Base-by-base conservation (phyloP, 2,888 invertebrate species). In the Sepioteuthis lessoniana region DNA sequence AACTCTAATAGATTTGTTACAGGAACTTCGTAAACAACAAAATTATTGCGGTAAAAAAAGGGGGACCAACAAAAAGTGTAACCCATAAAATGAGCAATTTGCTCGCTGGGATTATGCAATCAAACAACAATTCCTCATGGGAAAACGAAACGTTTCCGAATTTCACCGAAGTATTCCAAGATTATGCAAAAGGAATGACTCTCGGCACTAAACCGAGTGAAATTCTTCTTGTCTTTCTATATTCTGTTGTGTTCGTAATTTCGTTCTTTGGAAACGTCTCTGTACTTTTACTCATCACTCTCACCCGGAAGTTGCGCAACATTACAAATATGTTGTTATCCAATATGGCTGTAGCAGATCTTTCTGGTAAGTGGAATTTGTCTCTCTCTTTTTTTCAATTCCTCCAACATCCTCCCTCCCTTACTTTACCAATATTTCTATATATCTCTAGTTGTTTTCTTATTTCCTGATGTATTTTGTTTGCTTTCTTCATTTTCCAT, bases 341-440 rank as follows among this genome's bases (percentile, higher is more conserved):
- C 94, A 96, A 96, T 90, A 94, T 96, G 94, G 95, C 95, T 0
- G 91, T 95, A 25, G 95, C 96, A 1, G 96, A 96, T 94, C 92
- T 95, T 31, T 94, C 94, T 94, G 95, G 95, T 95, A 95, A 95
- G 95, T 94, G 25, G 21, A 90, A 7, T 0, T 76, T n/a, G 0
- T 37, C 2, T 25, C 28, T 42, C 42, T 42, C 42, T 42, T 13
- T 42, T 7, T 91, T 5, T 42, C 28, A 42, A 28, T 42, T 5
- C n/a, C 76, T 76, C 3, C 28, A 55, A 21, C 28, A 28, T n/a
- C n/a, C 21, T 25, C 16, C 50, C 50, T 3, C 50, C 25, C 25
- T 25, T 55, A 25, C 13, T 76, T 13, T 76, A 16, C 10, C 76
- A 10, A 13, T 19, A 2, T 13, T 1, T 13, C 16, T 76, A 0